Percentiles rank a stretch among this genome's conserved stretches.
phyloP scores from a whole-genome alignment of 2,888 invertebrate species.

The Teleiodes luculella region DNA sequence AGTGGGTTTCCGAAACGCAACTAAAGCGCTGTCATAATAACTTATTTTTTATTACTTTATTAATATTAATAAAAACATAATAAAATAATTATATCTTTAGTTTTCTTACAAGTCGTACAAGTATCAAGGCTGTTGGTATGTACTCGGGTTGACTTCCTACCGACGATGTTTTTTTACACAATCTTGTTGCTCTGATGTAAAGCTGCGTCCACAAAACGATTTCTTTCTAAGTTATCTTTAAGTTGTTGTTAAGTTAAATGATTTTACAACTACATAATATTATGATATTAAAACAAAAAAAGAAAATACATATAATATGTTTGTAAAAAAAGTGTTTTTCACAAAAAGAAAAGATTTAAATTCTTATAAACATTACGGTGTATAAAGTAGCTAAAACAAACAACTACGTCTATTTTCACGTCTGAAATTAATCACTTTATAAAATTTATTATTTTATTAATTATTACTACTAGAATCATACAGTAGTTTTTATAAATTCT shows the following conservation, averaged over 20 bases:
- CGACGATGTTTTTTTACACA: constrained; percentile 78
- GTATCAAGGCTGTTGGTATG: constrained; percentile 57
- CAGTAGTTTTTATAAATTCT: no score
- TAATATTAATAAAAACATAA: neutral
- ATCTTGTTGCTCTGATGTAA: constrained; percentile 73
- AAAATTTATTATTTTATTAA: no score
- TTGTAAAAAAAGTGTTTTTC: no score
- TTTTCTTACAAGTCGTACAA: constrained; percentile 31
- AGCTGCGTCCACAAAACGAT: constrained; percentile 48
- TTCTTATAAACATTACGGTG: no score
- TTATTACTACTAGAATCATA: no score
- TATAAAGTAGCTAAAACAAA: no score
- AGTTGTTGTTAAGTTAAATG: constrained; percentile 4
- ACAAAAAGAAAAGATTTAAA: no score
- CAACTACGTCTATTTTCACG: no score
- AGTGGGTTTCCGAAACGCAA: neutral
- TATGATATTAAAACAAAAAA: no score
- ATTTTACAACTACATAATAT: no score
- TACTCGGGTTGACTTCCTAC: constrained; percentile 72
- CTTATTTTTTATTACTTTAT: neutral
- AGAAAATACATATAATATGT: no score
- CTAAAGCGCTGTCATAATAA: neutral
- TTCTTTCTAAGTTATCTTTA: constrained; percentile 23
- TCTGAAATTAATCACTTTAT: no score
- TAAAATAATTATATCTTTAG: neutral